Conservation (phyloP, 2,888 invertebrate genomes). For the Leptarthrus brevirostris region DNA sequence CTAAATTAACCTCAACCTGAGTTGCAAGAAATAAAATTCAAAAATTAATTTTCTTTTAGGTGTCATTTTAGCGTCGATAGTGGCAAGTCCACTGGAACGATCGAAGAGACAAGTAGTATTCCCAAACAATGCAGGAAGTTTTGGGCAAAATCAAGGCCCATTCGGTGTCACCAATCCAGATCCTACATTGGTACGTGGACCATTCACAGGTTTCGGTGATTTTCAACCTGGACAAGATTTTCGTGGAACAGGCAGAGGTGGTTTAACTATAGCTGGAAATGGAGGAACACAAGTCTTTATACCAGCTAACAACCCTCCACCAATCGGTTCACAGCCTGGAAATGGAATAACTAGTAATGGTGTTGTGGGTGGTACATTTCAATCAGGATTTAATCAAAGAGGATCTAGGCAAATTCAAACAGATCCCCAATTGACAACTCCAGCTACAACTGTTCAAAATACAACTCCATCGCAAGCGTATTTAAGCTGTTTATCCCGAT, state of each 20-base stretch:
- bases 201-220: slow-evolving; percentile 34
- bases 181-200: slow-evolving; percentile 15
- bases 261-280: slow-evolving; percentile 12
- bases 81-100: not conserved
- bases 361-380: not conserved
- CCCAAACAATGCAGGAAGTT: not conserved
- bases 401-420: not conserved
- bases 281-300: slow-evolving; percentile 20
- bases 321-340: slow-evolving; percentile 10
- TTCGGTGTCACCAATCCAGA: not conserved
- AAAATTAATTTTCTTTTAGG: not conserved
- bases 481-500: slow-evolving; percentile 58
- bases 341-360: not conserved
- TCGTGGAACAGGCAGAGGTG: not conserved
- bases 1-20: too few species aligned
- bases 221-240: slow-evolving; percentile 5
- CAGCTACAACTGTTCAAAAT: slow-evolving; percentile 52
- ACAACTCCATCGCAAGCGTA: slow-evolving; percentile 53
- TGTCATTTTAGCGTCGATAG: not conserved
- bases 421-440: slow-evolving; percentile 1
- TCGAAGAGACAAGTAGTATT: not conserved
- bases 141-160: not conserved
- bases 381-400: not conserved
- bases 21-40: too few species aligned
- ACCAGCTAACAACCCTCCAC: not conserved